Evolutionary conservation across 2,113 vertebrate genomes (phyloP).

Genomic region (Siniperca knerii): DNA sequence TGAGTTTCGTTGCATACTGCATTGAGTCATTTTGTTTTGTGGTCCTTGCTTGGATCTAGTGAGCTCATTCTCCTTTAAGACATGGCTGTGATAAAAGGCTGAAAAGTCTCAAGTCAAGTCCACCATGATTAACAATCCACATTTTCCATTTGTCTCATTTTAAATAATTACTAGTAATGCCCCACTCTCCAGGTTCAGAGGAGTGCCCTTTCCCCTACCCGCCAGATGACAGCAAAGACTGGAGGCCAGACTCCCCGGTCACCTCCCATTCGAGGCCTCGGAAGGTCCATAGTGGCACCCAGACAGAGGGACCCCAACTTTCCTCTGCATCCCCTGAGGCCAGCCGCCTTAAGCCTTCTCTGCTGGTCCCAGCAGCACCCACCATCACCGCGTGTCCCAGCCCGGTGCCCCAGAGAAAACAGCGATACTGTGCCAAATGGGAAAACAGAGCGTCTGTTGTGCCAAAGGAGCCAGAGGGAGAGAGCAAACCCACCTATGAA

Average conservation of each 20-base stretch:
- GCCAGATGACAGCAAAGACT: conserved; percentile 88
- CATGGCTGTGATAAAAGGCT: neutral
- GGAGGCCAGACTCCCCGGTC: conserved; percentile 89
- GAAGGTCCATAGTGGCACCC: conserved; percentile 88
- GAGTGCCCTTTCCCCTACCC: conserved; percentile 88
- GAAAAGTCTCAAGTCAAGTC: neutral
- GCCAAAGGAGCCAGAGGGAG: conserved; percentile 84
- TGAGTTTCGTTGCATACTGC: neutral
- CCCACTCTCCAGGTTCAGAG: conserved; percentile 83
- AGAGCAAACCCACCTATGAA: conserved; percentile 85
- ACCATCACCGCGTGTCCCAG: conserved; percentile 88
- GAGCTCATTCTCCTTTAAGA: neutral
- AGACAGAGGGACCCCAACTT: conserved; percentile 86
- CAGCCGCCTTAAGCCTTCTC: conserved; percentile 72
- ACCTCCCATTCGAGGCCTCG: conserved; percentile 78
- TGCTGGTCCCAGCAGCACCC: conserved; percentile 73
- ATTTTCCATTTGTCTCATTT: conserved; percentile 7
- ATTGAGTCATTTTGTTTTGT: conserved; percentile 32
- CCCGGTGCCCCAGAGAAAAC: conserved; percentile 89
- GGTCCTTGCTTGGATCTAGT: neutral
- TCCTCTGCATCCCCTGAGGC: conserved; percentile 66
- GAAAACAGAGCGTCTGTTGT: conserved; percentile 90
- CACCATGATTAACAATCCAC: neutral
- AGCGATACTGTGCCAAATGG: conserved; percentile 92
- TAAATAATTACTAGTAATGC: neutral